Base-by-base conservation (phyloP, 2,113 vertebrate genomes). In the Pedionomus torquatus region DNA sequence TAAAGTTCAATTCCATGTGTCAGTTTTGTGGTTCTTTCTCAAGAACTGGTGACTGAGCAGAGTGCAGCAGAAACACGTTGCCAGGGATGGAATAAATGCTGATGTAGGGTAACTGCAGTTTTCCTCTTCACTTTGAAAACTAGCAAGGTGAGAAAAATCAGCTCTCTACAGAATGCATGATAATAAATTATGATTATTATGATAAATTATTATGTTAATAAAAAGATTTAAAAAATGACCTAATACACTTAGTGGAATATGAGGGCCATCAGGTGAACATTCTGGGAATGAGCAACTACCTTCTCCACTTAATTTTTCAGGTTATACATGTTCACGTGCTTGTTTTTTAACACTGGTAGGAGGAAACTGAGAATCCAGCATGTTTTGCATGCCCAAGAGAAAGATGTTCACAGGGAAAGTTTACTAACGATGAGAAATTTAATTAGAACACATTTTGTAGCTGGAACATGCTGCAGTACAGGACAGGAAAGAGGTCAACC, bases 391-490 rank as follows among this genome's bases (percentile, higher is more conserved):
- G 17, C 28, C 23, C 31, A 49, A 14, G 1, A 55, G 44, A 57
- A 75, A 23, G 39, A 31, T 13, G 5, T 41, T 68, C 20, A 16
- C 8, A 37, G 12, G 41, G 13, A 0, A 85, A 78, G 21, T 74
- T 70, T 30, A 11, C 13, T 70, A 25, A 26, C 14, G 26, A 3
- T 13, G 11, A 28, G 18, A 83, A 5, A 5, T 26, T 61, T 16
- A 39, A 37, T 82, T 25, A 19, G 41, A 57, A 5, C 17, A 6
- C 7, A 9, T 82, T 66, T 26, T 83, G 13, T 30, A 16, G 26
- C 46, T 52, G 8, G 49, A 23, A n/a, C 3, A 3, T 18, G 0
- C n/a, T 39, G 6, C 11, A 37, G 28, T 43, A 7, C 9, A 37
- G 28, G 48, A 44, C 52, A 28, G n/a, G 31, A 10, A 46, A 19